Conservation (phyloP, 2,797 vertebrate genomes). For the Sphenopsis melanotis region DNA sequence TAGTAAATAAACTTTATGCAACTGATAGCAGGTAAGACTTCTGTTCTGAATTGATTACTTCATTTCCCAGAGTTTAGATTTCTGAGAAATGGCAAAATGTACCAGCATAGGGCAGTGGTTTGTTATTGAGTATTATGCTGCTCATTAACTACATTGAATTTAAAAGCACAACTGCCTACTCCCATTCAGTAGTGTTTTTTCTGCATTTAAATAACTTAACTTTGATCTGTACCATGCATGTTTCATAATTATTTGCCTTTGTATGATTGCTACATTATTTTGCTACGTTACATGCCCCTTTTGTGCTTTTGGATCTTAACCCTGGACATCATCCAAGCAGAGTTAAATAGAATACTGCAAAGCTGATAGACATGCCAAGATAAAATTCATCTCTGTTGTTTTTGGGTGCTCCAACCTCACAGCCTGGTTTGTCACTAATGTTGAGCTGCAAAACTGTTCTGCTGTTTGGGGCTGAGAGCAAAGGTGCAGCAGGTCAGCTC, state of each 20-base stretch:
- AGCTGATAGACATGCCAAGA: neutral
- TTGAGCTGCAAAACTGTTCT: neutral
- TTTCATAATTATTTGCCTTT: conserved; percentile 46
- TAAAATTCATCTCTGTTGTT: neutral
- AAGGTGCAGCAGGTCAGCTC: neutral
- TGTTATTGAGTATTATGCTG: neutral
- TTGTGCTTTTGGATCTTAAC: neutral
- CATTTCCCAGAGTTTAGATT: neutral
- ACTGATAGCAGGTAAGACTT: neutral
- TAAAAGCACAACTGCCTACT: neutral
- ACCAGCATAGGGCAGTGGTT: neutral
- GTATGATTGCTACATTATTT: neutral
- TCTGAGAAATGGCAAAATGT: neutral
- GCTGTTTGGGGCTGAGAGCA: neutral
- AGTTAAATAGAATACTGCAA: neutral
- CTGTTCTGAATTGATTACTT: neutral
- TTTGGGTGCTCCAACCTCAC: neutral
- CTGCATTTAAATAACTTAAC: neutral
- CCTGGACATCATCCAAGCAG: neutral
- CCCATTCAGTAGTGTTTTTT: neutral
- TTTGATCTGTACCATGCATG: neutral
- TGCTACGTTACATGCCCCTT: neutral
- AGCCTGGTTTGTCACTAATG: neutral
- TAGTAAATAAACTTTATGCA: neutral
- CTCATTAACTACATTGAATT: neutral